A percentile compares a stretch with the other conserved stretches of the same genome.
Conservation (phyloP, 2,888 invertebrate species). For the Drepanosiphum platanoidis region DNA sequence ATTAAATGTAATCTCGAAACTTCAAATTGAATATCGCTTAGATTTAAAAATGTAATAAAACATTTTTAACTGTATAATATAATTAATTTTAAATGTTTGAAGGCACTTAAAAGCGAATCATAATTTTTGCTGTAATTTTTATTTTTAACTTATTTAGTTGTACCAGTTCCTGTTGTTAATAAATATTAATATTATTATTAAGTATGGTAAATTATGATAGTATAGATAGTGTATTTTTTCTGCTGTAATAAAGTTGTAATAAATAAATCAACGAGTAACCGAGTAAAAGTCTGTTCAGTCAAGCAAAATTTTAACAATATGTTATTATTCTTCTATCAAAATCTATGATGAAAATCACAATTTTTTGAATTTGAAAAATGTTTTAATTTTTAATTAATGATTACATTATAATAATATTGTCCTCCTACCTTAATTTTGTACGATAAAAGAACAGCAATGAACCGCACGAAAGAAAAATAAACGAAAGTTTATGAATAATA, state of each 20-base stretch:
- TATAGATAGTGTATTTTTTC: neutral
- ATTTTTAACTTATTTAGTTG: neutral
- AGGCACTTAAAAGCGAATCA: neutral
- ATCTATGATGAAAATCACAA: too few species aligned
- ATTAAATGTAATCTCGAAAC: neutral
- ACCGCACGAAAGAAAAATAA: too few species aligned
- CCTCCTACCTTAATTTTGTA: too few species aligned
- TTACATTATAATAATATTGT: too few species aligned
- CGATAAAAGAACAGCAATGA: too few species aligned
- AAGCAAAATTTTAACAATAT: too few species aligned
- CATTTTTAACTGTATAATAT: neutral
- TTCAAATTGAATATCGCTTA: neutral
- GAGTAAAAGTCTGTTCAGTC: too few species aligned
- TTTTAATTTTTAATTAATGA: too few species aligned
- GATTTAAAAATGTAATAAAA: neutral
- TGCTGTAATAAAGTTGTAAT: neutral
- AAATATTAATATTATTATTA: neutral
- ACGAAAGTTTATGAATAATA: too few species aligned
- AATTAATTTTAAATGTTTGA: neutral
- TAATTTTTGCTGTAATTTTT: neutral
- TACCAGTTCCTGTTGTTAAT: neutral
- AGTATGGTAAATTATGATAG: neutral
- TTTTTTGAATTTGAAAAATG: too few species aligned
- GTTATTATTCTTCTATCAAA: too few species aligned
- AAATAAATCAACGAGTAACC: neutral